These are phyloP conservation scores for Drosophila pseudoobscura DNA, from an alignment of 1,140 invertebrate species.

Conservation along the genomic window DNA sequence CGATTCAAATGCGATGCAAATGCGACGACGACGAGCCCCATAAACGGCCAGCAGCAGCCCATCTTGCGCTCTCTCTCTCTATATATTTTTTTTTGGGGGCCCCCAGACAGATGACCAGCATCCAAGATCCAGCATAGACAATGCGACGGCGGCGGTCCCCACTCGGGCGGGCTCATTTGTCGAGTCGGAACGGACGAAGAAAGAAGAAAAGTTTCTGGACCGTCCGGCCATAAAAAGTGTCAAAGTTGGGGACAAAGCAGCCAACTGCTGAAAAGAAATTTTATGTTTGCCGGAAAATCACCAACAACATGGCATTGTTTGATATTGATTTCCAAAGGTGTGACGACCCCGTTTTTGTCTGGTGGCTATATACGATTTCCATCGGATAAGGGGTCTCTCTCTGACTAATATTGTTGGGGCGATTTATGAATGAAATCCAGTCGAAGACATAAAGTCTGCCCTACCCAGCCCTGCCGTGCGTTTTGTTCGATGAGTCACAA, in stretches of 20 bases:
- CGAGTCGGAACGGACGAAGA: constrained; percentile 31
- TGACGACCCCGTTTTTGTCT: constrained; percentile 67
- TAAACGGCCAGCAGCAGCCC: constrained; percentile 18
- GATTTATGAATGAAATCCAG: constrained; percentile 71
- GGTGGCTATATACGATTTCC: constrained; percentile 29
- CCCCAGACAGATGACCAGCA: constrained; percentile 73
- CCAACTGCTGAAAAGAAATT: constrained; percentile 69
- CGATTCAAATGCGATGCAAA: constrained; percentile 71
- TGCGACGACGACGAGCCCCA: constrained; percentile 25
- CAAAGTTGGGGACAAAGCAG: constrained; percentile 52
- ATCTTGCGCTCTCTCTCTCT: neutral
- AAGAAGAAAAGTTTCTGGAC: constrained; percentile 53
- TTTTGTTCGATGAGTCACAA: constrained; percentile 54
- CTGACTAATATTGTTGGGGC: constrained; percentile 31
- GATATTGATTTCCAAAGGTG: constrained; percentile 76
- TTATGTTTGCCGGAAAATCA: constrained; percentile 48
- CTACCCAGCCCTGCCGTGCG: constrained; percentile 15
- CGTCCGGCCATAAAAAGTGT: constrained; percentile 65
- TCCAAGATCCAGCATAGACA: constrained; percentile 70
- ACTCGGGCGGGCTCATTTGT: constrained; percentile 79
- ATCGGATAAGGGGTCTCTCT: constrained; percentile 42
- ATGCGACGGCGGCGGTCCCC: constrained; percentile 70
- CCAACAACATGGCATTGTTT: constrained; percentile 54
- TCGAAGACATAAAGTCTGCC: constrained; percentile 62
- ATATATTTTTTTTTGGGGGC: neutral